These are phyloP conservation scores for Emydocephalus ijimae DNA, from an alignment of 2,113 vertebrate genomes.

Conservation along the genomic window DNA sequence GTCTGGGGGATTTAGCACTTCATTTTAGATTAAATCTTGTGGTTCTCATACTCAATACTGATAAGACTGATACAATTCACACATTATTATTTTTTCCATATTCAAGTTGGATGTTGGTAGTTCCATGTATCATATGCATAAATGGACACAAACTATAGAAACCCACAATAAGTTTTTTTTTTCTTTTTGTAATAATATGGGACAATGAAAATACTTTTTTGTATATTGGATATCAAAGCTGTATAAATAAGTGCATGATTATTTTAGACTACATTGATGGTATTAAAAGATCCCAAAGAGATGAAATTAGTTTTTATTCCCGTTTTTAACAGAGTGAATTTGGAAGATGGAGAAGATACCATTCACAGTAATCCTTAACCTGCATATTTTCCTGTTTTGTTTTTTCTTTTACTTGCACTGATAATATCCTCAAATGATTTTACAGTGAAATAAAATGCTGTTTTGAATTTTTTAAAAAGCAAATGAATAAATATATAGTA, in stretches of 20 bases:
- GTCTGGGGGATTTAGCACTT: slow-evolving; percentile 64
- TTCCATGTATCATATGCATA: slow-evolving; percentile 51
- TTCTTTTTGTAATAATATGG: not conserved
- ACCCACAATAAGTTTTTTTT: slow-evolving; percentile 29
- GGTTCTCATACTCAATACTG: slow-evolving; percentile 53
- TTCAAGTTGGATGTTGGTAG: slow-evolving; percentile 62
- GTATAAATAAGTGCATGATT: not conserved
- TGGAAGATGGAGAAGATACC: not conserved
- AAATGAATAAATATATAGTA: not conserved
- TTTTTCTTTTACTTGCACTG: not conserved
- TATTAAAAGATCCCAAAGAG: not conserved
- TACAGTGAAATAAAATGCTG: not conserved
- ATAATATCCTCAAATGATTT: not conserved
- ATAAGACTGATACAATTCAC: slow-evolving; percentile 58
- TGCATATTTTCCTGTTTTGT: not conserved
- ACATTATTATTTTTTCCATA: slow-evolving; percentile 58
- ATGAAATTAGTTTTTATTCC: not conserved
- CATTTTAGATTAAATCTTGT: slow-evolving; percentile 75
- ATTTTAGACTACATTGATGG: not conserved
- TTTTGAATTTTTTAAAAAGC: not conserved
- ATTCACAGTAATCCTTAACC: not conserved
- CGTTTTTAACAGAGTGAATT: not conserved
- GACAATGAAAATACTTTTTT: not conserved
- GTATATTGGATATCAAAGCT: not conserved
- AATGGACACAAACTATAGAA: slow-evolving; percentile 29